phyloP scores from a whole-genome alignment of 2,888 invertebrate genomes.

The Microctonus aethiopoides region DNA sequence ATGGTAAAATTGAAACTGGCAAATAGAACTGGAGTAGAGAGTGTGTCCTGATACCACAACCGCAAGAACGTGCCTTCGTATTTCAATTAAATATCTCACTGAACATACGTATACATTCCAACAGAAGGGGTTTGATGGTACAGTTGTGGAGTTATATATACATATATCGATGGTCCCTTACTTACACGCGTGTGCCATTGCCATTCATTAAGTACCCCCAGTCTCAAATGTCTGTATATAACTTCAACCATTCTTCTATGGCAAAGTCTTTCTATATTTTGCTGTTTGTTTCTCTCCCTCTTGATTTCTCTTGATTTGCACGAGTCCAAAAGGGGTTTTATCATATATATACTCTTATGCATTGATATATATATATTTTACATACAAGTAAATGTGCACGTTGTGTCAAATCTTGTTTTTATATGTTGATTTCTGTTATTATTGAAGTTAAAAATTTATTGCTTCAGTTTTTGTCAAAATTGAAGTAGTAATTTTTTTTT shows the following conservation, averaged over 20 bases:
- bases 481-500: no score
- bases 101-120: conserved; percentile 42
- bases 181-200: conserved; percentile 28
- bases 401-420: conserved; percentile 8
- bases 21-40: neutral
- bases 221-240: conserved; percentile 22
- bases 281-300: neutral
- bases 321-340: neutral
- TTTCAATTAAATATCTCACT: conserved; percentile 55
- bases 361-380: no score
- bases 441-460: no score
- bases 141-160: conserved; percentile 23
- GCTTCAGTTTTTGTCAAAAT: no score
- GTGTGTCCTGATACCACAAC: conserved; percentile 31
- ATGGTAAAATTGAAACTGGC: neutral
- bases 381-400: conserved; percentile 1
- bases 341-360: no score
- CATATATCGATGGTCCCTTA: conserved; percentile 11
- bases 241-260: conserved; percentile 18
- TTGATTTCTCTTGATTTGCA: conserved; percentile 7
- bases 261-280: neutral
- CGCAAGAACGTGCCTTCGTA: conserved; percentile 52
- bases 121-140: conserved; percentile 28
- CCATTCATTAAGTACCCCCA: conserved; percentile 45
- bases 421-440: no score